Evolutionary conservation across 2,113 vertebrate genomes (phyloP), one percentile per base, ranked within the genome.

Genomic region (Channa maculata): DNA sequence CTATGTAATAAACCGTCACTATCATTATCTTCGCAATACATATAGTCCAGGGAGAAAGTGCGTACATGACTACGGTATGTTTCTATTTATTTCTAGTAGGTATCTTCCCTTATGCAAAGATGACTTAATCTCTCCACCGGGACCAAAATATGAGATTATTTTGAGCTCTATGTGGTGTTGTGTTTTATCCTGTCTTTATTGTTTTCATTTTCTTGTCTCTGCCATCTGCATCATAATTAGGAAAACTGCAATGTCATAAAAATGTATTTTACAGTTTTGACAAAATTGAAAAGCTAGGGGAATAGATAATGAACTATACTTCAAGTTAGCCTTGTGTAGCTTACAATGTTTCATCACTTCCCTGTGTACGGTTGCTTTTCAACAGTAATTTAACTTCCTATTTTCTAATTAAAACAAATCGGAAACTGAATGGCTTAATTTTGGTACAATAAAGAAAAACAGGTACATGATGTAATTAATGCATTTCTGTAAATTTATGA

Each of bases 221-320:
- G 36, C 51, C 75, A 36, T 54, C 65, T 65, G 58, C 49, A 71
- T 71, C 65, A 74, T 84, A 80, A 71, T 80, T 44, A 70, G 66
- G 46, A 73, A 65, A 86, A 75, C 37, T 11, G 36, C 86, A 82
- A 86, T 66, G 39, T 71, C 65, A 70, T 79, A 34, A 73, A 83
- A 82, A 73, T 50, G 0, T 74, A 82, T 41, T 86, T 65, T 68
- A 85, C 57, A 74, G 45, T 80, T 80, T 49, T 5, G 57, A 53
- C 57, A 67, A 82, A 76, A 76, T 79, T 59, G 24, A 61, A 83
- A 65, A 85, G 44, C 65, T 70, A 57, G 7, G 80, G 62, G 12
- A 37, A 57, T 34, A 58, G 60, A 57, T 41, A 48, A 45, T 81
- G 64, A 77, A 50, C 63, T 53, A 60, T 71, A 61, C n/a, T 44